Percentiles rank a stretch among this genome's conserved stretches.
These are phyloP conservation scores for Hystrix brachyura DNA, from an alignment of 2,113 vertebrate species.

Conservation along the genomic window DNA sequence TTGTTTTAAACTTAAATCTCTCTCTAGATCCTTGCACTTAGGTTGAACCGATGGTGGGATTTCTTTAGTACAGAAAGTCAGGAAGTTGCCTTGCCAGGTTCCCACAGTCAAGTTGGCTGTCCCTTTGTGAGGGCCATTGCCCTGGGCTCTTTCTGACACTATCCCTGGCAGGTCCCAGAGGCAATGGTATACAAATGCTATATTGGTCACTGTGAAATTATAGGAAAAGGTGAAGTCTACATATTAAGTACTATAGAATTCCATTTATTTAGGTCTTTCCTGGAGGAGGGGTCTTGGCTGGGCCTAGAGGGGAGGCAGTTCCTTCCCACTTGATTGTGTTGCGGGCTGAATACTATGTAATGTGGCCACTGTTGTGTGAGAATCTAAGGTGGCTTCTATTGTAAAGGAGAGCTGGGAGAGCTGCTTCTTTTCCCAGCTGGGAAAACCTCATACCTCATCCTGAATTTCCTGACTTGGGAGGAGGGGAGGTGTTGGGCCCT, in stretches of 20 bases:
- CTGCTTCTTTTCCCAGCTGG: slow-evolving; percentile 72
- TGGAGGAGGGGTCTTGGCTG: slow-evolving; percentile 81
- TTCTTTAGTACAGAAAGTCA: slow-evolving; percentile 83
- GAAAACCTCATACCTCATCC: slow-evolving; percentile 81
- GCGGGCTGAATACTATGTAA: slow-evolving; percentile 71
- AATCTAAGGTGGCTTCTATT: slow-evolving; percentile 78
- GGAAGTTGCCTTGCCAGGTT: slow-evolving; percentile 80
- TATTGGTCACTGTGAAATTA: slow-evolving; percentile 81
- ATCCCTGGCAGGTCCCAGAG: slow-evolving; percentile 77
- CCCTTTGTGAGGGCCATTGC: slow-evolving; percentile 78
- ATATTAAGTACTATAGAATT: slow-evolving; percentile 83
- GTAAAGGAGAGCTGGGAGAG: slow-evolving; percentile 75
- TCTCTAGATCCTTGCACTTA: slow-evolving; percentile 70
- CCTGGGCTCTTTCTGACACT: slow-evolving; percentile 68
- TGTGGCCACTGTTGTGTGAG: slow-evolving; percentile 70
- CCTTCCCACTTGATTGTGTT: slow-evolving; percentile 86
- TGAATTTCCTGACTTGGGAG: slow-evolving; percentile 76
- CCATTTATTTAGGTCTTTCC: slow-evolving; percentile 81
- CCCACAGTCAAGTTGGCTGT: slow-evolving; percentile 79
- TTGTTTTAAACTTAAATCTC: slow-evolving; percentile 71
- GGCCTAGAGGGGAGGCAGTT: slow-evolving; percentile 73
- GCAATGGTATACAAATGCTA: slow-evolving; percentile 82
- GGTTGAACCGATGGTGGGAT: slow-evolving; percentile 71
- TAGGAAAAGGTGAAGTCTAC: slow-evolving; percentile 84
- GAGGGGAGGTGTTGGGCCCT: slow-evolving; percentile 1